Evolutionary conservation across 1,140 invertebrate genomes (phyloP).

Genomic region (Drosophila kanapiae): DNA sequence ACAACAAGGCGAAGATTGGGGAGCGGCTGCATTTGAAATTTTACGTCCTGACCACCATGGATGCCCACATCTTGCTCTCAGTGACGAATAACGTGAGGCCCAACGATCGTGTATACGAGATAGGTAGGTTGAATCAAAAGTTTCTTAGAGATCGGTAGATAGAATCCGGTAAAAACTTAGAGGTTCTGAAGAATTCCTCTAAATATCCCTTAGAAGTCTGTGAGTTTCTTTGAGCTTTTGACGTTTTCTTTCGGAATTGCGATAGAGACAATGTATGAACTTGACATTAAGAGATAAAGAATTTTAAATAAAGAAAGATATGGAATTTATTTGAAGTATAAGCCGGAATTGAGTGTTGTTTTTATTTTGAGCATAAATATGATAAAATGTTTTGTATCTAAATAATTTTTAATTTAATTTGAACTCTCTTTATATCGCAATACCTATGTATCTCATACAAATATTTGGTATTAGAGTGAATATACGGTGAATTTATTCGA

Average conservation of each 20-base stretch:
- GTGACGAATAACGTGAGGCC: constrained; percentile 53
- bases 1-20: constrained; percentile 59
- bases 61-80: constrained; percentile 80
- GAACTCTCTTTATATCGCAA: too few species aligned
- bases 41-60: constrained; percentile 77
- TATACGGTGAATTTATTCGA: background rate
- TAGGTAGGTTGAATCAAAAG: constrained; percentile 51
- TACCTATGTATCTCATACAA: too few species aligned
- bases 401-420: too few species aligned
- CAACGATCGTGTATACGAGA: constrained; percentile 74
- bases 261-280: constrained; percentile 1
- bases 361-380: background rate
- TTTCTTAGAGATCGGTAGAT: background rate
- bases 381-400: background rate
- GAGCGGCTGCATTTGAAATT: constrained; percentile 79
- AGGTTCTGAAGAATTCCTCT: background rate
- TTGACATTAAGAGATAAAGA: constrained; percentile 17
- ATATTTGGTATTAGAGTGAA: too few species aligned
- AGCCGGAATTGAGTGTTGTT: background rate
- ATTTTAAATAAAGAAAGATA: background rate
- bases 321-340: background rate
- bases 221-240: background rate
- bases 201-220: background rate
- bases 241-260: background rate
- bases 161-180: too few species aligned